Conservation (phyloP, 2,888 invertebrate genomes). For the Himalopsyche kuldschensis region DNA sequence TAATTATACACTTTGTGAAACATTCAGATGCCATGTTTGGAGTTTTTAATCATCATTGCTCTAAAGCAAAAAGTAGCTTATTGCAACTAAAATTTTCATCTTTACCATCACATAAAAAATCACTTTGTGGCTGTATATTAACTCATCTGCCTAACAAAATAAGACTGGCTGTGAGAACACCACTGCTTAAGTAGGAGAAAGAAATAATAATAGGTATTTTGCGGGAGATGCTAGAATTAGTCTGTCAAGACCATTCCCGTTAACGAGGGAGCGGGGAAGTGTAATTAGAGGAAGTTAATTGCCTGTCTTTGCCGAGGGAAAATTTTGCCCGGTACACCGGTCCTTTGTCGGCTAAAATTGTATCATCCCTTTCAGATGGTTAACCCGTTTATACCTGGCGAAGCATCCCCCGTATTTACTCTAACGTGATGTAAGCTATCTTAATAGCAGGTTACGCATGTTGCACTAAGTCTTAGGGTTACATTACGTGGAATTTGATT, state of each 20-base stretch:
- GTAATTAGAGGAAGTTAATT: constrained; percentile 37
- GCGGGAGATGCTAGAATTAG: constrained; percentile 16
- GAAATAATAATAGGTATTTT: not conserved
- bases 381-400: not conserved
- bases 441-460: not conserved
- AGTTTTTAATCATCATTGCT: no score
- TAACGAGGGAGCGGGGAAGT: constrained; percentile 4
- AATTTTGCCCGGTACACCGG: not conserved
- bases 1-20: no score
- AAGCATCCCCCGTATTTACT: not conserved
- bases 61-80: no score
- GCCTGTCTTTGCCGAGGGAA: constrained; percentile 9
- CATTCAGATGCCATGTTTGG: no score
- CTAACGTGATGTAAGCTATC: not conserved
- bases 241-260: constrained; percentile 11
- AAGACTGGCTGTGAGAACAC: not conserved
- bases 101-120: no score
- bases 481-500: no score
- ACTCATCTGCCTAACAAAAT: no score
- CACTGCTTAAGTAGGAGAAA: not conserved
- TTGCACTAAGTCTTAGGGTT: not conserved
- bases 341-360: not conserved
- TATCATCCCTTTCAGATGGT: not conserved
- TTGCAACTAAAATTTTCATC: no score
- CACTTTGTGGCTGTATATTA: no score